phyloP scores from a whole-genome alignment of 2,888 invertebrate species.

The Encarsia formosa region DNA sequence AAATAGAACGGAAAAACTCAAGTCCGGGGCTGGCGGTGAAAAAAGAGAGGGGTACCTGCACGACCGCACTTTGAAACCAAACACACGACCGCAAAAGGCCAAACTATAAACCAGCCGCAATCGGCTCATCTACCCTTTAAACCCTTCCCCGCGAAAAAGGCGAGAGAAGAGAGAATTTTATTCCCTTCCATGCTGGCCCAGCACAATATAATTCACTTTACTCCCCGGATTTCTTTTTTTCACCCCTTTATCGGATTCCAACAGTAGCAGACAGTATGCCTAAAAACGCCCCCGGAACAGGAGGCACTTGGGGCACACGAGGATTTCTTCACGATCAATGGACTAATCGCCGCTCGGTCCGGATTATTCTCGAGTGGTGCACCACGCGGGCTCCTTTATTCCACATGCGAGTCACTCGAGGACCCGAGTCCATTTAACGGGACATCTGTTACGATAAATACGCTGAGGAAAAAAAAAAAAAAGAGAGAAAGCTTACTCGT shows the following conservation, averaged over 20 bases:
- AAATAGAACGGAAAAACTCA: neutral
- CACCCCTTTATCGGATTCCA: constrained; percentile 14
- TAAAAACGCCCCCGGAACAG: constrained; percentile 37
- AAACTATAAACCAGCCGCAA: constrained; percentile 16
- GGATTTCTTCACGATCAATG: constrained; percentile 45
- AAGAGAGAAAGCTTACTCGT: neutral
- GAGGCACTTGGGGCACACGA: constrained; percentile 43
- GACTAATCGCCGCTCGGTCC: constrained; percentile 44
- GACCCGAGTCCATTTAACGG: constrained; percentile 25
- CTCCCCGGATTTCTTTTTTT: constrained; percentile 7
- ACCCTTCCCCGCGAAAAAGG: constrained; percentile 17
- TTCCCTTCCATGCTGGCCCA: too few species aligned
- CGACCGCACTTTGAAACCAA: neutral
- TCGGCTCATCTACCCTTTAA: constrained; percentile 19
- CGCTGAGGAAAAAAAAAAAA: neutral
- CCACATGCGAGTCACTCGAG: constrained; percentile 21
- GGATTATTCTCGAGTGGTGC: constrained; percentile 40
- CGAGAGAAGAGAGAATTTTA: too few species aligned
- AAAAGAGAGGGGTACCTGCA: neutral
- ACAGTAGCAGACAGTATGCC: constrained; percentile 2
- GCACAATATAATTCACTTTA: constrained; percentile 25
- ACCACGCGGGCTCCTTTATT: constrained; percentile 28
- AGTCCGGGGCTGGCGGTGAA: neutral
- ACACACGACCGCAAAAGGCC: too few species aligned
- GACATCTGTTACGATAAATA: constrained; percentile 23